phyloP scores from a whole-genome alignment of 2,113 vertebrate genomes.

The Notarius quadriscutis region DNA sequence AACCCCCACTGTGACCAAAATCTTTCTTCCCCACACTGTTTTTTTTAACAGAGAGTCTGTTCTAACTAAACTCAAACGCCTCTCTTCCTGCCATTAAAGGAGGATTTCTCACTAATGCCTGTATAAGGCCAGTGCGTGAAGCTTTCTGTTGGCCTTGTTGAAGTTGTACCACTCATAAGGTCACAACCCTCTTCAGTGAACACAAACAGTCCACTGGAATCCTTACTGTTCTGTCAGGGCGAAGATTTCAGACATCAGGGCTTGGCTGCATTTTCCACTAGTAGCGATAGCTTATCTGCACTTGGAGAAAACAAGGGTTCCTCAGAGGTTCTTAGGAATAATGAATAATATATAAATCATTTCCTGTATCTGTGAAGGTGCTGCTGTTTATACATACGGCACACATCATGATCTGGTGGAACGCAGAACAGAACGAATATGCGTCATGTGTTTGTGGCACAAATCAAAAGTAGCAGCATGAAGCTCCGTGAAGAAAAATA shows the following conservation, averaged over 20 bases:
- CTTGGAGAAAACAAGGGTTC: background rate
- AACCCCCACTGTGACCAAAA: background rate
- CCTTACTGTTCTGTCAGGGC: constrained; percentile 11
- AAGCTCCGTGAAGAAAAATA: no score
- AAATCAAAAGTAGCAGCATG: background rate
- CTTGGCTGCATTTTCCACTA: background rate
- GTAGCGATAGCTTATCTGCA: no score
- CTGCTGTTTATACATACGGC: background rate
- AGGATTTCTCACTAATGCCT: constrained; percentile 15
- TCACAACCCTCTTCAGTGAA: constrained; percentile 25
- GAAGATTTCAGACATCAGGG: background rate
- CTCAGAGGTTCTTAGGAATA: background rate
- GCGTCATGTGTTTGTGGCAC: background rate
- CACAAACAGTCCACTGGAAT: constrained; percentile 44
- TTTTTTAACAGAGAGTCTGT: background rate
- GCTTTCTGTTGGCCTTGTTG: constrained; percentile 29
- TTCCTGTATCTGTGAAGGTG: background rate
- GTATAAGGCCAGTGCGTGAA: constrained; percentile 25
- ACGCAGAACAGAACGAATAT: no score
- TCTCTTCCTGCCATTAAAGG: constrained; percentile 19
- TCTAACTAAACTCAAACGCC: background rate
- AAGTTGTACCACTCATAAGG: constrained; percentile 29
- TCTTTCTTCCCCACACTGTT: no score
- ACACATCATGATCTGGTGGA: background rate
- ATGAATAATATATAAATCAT: background rate